Evolutionary conservation across 2,113 vertebrate genomes (phyloP).

Genomic region (Silurus meridionalis): DNA sequence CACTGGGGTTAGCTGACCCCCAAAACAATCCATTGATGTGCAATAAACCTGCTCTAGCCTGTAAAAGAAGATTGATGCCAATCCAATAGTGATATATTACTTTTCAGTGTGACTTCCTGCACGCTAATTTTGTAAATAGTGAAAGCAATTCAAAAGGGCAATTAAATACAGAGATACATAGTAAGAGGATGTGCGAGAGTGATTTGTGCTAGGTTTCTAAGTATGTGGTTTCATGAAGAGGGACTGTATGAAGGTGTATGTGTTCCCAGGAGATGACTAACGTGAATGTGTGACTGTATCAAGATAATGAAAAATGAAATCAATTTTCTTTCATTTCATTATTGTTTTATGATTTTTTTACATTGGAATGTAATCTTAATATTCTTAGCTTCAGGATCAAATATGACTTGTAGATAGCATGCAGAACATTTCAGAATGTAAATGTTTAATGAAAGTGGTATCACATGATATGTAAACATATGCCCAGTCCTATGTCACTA

Average conservation of each 20-base stretch:
- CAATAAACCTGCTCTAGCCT: slow-evolving; percentile 49
- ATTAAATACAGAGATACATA: slow-evolving; percentile 11
- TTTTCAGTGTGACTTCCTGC: slow-evolving; percentile 20
- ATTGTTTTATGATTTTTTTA: background rate
- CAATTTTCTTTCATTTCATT: background rate
- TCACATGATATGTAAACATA: background rate
- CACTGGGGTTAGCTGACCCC: slow-evolving; percentile 45
- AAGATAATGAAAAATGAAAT: too few species aligned
- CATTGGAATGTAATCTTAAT: background rate
- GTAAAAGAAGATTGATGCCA: slow-evolving; percentile 51
- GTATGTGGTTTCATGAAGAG: background rate
- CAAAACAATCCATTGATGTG: slow-evolving; percentile 50
- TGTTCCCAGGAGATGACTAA: background rate
- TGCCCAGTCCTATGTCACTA: background rate
- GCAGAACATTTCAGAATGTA: background rate
- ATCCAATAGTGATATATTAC: slow-evolving; percentile 52
- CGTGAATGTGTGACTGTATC: background rate
- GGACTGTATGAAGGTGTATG: background rate
- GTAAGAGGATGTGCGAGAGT: background rate
- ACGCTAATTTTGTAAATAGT: slow-evolving; percentile 26
- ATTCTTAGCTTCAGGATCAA: background rate
- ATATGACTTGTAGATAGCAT: background rate
- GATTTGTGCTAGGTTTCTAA: background rate
- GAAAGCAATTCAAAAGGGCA: slow-evolving; percentile 19
- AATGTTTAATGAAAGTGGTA: background rate